phyloP scores from a whole-genome alignment of 64 coral and sea anemone species.

The Pocillopora verrucosa region DNA sequence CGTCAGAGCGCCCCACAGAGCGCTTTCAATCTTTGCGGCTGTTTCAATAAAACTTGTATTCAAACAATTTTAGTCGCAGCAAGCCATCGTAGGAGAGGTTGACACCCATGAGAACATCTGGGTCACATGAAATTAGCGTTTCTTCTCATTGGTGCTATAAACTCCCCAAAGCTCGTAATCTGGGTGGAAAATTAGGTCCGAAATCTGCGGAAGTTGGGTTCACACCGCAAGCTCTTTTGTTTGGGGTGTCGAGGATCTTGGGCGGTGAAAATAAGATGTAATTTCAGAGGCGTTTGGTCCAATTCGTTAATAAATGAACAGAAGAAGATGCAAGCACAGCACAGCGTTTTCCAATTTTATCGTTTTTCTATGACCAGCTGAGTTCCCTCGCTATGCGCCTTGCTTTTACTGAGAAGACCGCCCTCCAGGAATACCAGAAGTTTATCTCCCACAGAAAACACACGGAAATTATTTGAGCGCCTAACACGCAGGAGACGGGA shows the following conservation, averaged over 20 bases:
- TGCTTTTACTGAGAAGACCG: slow-evolving; percentile 34
- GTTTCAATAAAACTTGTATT: slow-evolving; percentile 56
- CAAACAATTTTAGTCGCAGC: slow-evolving; percentile 47
- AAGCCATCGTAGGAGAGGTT: slow-evolving; percentile 19
- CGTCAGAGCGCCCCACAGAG: slow-evolving; percentile 41
- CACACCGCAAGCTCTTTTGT: slow-evolving; percentile 14
- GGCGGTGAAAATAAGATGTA: slow-evolving; percentile 17
- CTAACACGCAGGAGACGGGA: slow-evolving; percentile 7
- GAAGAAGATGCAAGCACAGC: background rate
- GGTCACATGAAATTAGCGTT: slow-evolving; percentile 25
- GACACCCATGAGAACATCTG: slow-evolving; percentile 46
- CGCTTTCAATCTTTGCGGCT: slow-evolving; percentile 58
- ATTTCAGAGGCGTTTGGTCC: background rate
- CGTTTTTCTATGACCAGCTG: background rate
- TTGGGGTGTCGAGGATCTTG: slow-evolving; percentile 1
- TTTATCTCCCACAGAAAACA: slow-evolving; percentile 47
- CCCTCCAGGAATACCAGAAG: slow-evolving; percentile 52
- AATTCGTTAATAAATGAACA: background rate
- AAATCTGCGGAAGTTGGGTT: slow-evolving; percentile 2
- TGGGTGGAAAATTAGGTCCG: background rate
- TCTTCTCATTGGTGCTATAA: background rate
- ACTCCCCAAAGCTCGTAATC: background rate
- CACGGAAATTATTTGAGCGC: slow-evolving; percentile 35
- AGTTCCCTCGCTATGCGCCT: slow-evolving; percentile 5
- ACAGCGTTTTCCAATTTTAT: background rate